Evolutionary conservation across 53 echinoderm and acorn worm species (phyloP).

Genomic region (Glandiceps talaboti): DNA sequence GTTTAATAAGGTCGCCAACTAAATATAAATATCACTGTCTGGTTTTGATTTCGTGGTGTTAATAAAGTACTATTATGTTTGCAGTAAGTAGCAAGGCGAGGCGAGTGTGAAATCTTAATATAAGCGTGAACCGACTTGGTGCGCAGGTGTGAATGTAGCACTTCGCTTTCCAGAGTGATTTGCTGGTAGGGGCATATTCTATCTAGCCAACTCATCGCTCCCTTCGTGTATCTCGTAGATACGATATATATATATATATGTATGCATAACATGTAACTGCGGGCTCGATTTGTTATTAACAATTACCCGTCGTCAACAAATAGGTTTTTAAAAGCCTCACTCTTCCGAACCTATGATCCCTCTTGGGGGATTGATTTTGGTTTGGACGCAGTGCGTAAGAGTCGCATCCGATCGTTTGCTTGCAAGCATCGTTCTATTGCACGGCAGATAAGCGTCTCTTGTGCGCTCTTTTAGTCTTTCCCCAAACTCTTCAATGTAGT

Average conservation of each 20-base stretch:
- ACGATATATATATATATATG: not conserved
- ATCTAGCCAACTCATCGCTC: too few species aligned
- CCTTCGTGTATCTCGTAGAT: not conserved
- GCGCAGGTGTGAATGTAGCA: not conserved
- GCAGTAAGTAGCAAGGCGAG: too few species aligned
- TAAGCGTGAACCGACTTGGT: too few species aligned
- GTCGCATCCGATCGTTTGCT: not conserved
- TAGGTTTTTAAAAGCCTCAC: not conserved
- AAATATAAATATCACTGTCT: not conserved
- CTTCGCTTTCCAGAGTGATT: not conserved
- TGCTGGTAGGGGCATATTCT: not conserved
- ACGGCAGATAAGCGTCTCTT: too few species aligned
- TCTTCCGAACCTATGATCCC: not conserved
- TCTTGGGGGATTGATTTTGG: not conserved
- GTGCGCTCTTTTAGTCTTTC: not conserved
- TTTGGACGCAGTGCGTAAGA: not conserved
- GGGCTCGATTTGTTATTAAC: not conserved
- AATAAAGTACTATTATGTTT: not conserved
- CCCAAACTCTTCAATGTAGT: not conserved
- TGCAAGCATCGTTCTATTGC: too few species aligned
- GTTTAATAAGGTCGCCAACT: not conserved
- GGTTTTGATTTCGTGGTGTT: not conserved
- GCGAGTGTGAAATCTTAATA: too few species aligned
- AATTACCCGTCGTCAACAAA: not conserved
- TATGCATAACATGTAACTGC: not conserved